A percentile compares a stretch with the other conserved stretches of the same genome.
Evolutionary conservation across 2,797 vertebrate species (phyloP).

Genomic region (Gouania willdenowi): DNA sequence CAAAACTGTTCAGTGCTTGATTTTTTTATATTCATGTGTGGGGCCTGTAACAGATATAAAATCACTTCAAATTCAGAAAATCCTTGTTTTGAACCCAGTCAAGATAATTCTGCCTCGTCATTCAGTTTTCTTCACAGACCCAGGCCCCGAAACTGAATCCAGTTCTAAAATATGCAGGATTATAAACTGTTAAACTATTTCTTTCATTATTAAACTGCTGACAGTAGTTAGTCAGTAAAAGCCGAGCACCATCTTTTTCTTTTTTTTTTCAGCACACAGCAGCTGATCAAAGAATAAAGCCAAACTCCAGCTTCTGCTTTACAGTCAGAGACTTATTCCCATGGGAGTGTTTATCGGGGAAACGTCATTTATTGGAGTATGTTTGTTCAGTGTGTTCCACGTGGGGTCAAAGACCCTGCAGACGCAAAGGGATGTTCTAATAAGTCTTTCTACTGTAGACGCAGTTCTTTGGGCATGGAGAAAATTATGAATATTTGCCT

Average conservation of each 20-base stretch:
- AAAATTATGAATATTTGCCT: constrained; percentile 35
- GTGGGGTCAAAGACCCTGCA: constrained; percentile 43
- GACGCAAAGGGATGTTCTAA: constrained; percentile 49
- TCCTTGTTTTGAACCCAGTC: no score
- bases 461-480: constrained; percentile 34
- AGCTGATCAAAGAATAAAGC: constrained; percentile 48
- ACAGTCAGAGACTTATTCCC: constrained; percentile 48
- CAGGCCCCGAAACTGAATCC: no score
- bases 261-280: constrained; percentile 12
- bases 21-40: no score
- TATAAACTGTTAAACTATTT: no score
- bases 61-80: no score
- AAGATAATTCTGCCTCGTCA: no score
- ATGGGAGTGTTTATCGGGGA: constrained; percentile 32
- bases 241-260: neutral
- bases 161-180: no score
- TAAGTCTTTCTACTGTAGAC: constrained; percentile 40
- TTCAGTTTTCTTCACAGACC: no score
- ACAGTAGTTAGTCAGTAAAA: no score
- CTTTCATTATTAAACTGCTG: no score
- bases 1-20: no score
- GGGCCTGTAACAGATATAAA: no score
- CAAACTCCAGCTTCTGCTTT: constrained; percentile 23
- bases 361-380: constrained; percentile 42
- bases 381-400: constrained; percentile 26